Evolutionary conservation across 2,797 vertebrate genomes (phyloP), one percentile per base, ranked within the genome.

Genomic region (Chloroceryle amazona): DNA sequence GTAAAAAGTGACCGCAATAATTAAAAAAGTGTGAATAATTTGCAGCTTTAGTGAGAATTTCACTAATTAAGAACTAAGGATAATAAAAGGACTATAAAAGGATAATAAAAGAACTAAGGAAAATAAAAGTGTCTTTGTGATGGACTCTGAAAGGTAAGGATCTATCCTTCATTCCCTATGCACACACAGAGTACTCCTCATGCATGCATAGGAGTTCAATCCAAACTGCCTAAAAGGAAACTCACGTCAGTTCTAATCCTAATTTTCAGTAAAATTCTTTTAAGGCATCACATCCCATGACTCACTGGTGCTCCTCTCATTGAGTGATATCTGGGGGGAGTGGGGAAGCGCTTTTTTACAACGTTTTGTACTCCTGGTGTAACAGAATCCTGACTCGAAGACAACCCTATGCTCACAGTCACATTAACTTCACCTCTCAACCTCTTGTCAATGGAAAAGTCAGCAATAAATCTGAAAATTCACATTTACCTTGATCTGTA

Each of bases 401-500:
- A 73, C 62, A 63, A 19, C 14, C 11, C 20, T 4, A 31, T 6
- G 16, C 14, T 90, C 67, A 74, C 22, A 82, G 41, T 0, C 78
- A 26, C 18, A n/a, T 20, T 58, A 44, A 60, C 37, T 68, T 74
- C 14, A 25, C 37, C 60, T 54, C 65, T 67, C 44, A 39, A 81
- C 1, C 25, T 37, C 28, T 61, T 46, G 78, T 60, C 37, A 65
- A 1, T 8, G n/a, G 72, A 86, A 68, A 41, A 61, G 49, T 21
- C 70, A 6, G 10, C 16, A 42, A 58, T 3, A 15, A 61, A 44
- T 39, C 18, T 29, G 35, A 33, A 31, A 63, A 29, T 13, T 37
- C 10, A 41, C 15, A 41, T 67, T 95, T 95, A 99, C 99, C 99
- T 99, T 99, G 95, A 99, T 99, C 87, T 99, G 99, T 84, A 99